Base-by-base conservation (phyloP, 2,888 invertebrate genomes). In the Leptogaster cylindrica region DNA sequence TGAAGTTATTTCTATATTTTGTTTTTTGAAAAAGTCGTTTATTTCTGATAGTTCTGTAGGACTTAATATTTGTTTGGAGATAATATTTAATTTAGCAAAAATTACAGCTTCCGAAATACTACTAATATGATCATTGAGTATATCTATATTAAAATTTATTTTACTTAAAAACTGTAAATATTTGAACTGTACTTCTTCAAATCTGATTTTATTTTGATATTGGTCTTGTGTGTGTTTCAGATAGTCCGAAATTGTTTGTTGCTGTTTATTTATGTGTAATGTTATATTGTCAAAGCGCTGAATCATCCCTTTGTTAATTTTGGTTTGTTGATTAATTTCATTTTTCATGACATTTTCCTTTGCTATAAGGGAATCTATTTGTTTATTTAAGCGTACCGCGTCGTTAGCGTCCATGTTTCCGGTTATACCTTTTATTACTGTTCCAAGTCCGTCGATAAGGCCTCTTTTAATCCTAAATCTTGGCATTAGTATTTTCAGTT, bases 31-130 rank as follows among this genome's bases (percentile, higher is more conserved):
- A 2, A 58, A 44, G 8, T 63, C 25, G 3, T 66, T 27, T 16
- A 71, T 70, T 18, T 70, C 28, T 33, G 51, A 14, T 12, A 70
- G 33, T 70, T 71, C 70, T 6, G 64, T 51, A 10, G 48, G 63
- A 27, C 55, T 65, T 33, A 70, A 25, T n/a, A 72, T 68, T 28
- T 64, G 48, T 61, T 69, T 70, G 1, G 69, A 48, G 7, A 70
- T 71, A 48, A 71, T 55, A 25, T 69, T 70, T 28, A 72, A 23
- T 67, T 63, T 69, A 14, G 68, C 65, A 10, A 70, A 25, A n/a
- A 72, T 27, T 10, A 72, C 44, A 18, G 69, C 65, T 39, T 71
- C 70, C 8, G 69, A 66, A 23, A 71, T 70, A 23, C 70, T 55
- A 7, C 51, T 46, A 41, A 68, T 8, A 41, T 69, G 66, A 5